Evolutionary conservation across 2,113 vertebrate genomes (phyloP).

Genomic region (Aplodontia rufa): DNA sequence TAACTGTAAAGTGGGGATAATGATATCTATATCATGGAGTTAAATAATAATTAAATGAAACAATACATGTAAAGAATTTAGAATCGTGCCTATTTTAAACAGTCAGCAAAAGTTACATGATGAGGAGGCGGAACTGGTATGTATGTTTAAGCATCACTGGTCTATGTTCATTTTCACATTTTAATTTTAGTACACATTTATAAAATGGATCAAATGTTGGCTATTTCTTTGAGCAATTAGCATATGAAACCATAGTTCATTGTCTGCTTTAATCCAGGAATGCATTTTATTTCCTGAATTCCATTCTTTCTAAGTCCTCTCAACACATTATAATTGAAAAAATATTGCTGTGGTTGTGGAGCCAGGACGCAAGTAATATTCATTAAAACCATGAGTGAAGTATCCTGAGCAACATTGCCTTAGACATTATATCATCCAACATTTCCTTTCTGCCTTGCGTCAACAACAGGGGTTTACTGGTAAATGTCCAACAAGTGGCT

Average conservation of each 20-base stretch:
- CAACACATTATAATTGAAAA: constrained; percentile 43
- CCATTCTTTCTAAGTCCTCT: not conserved
- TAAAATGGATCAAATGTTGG: not conserved
- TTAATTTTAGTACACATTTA: constrained; percentile 5
- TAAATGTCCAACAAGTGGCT: not conserved
- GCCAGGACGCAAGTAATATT: not conserved
- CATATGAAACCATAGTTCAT: not conserved
- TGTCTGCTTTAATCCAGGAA: constrained; percentile 16
- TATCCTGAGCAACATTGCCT: not conserved
- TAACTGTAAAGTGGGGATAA: not conserved
- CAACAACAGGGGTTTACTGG: not conserved
- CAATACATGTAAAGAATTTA: not conserved
- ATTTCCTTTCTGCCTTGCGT: not conserved
- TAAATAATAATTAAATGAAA: not conserved
- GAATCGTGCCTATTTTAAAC: not conserved
- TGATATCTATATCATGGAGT: not conserved
- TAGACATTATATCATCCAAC: not conserved
- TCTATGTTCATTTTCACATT: not conserved
- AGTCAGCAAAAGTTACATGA: not conserved
- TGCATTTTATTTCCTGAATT: constrained; percentile 1
- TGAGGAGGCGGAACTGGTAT: not conserved
- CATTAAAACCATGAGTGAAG: not conserved
- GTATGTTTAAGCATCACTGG: not conserved
- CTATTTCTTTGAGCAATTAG: not conserved
- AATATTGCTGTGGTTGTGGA: constrained; percentile 5